Base-by-base conservation (phyloP, 2,797 vertebrate genomes). In the Aplochiton taeniatus region DNA sequence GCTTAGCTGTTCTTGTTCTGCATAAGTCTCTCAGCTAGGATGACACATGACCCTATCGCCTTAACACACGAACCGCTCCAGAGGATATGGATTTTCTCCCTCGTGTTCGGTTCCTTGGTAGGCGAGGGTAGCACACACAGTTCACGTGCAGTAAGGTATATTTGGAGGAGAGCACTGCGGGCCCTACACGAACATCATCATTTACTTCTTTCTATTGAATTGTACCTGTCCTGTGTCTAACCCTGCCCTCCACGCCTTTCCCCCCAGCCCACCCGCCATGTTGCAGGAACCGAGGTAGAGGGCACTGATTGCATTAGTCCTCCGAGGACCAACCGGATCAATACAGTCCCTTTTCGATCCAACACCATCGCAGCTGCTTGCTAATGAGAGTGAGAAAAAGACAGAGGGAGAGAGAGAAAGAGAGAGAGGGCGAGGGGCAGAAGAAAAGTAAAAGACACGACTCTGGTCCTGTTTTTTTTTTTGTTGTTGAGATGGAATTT, bases 261-360 rank as follows among this genome's bases (percentile, higher is more conserved):
- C 7, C 63, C 50, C 75, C 81, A 81, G 75, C 83, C 79, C 83
- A 63, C 72, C 73, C 62, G 77, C 65, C 43, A 69, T 13, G 4
- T 11, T 18, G 14, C 44, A 47, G 19, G 11, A 19, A 41, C 17
- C 48, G 73, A 70, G 75, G 79, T 75, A 80, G 76, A 80, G 83
- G 78, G 66, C 80, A 74, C 87, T 93, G 94, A 95, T 95, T 92
- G 92, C 92, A 87, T 91, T 88, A 64, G 79, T 92, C 91, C 93
- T 92, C 88, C 85, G 87, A 91, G 89, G 83, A 91, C 88, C 92
- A 91, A 90, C 91, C 91, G 74, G 93, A 95, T 94, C 94, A 89
- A 95, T 96, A 92, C 91, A 85, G 92, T 90, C 90, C 87, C 76
- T 60, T 93, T 95, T 95, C 85, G 94, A 93, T 95, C 93, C 83